Evolutionary conservation across 2,113 vertebrate genomes (phyloP), one percentile per base, ranked within the genome.

Genomic region (Naja naja): DNA sequence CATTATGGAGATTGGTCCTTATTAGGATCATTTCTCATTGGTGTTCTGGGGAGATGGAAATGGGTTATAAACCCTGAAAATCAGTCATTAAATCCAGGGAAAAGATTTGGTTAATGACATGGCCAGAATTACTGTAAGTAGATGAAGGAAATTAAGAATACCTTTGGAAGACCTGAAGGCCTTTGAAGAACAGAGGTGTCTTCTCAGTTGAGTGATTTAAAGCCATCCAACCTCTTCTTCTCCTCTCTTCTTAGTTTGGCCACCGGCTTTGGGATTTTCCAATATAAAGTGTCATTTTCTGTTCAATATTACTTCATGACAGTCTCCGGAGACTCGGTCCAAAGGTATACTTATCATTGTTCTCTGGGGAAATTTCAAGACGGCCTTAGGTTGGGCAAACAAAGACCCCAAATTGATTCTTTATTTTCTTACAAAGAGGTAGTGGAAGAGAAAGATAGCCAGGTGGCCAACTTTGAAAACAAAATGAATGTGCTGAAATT

Each of bases 291-390:
- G 92, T 86, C 54, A 60, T 58, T 55, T 85, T 90, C 92, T 85
- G 88, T 58, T 90, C 88, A 56, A 86, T 93, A 90, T 93, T 89
- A 93, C 86, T 90, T 88, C 92, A 49, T 39, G 54, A 86, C 54
- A 3, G 25, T 22, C 92, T 86, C 92, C 27, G 5, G 60, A 60
- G 74, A 90, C 25, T 45, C 30, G 0, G 88, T 85, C 88, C 53
- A 58, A 55, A 89, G 69, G 88, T 85, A 81, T 54, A 60, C 34
- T 81, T 53, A 52, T 45, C 74, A 90, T 55, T 10, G 88, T 30
- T 93, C 92, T 93, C 88, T 47, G 5, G 92, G 92, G 92, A 93
- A 93, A 93, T 93, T 86, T 93, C 74, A 90, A 23, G 39, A 20
- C 43, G 12, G 92, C 92, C 92, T 12, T 8, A 90, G 88, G 92